Conservation (phyloP, 2,113 vertebrate species). For the Stercorarius parasiticus region DNA sequence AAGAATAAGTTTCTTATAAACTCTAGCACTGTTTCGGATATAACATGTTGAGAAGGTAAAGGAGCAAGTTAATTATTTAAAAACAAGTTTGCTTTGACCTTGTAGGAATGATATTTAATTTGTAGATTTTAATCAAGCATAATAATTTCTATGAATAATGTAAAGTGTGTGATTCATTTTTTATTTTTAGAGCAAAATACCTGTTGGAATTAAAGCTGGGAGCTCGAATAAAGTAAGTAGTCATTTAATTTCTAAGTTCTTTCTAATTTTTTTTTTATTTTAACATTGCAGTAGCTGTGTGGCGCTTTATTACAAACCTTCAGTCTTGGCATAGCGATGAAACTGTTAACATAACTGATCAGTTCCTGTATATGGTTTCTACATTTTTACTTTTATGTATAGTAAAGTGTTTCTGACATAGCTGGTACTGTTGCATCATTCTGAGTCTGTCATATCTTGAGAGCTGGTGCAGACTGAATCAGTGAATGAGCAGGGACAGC, state of each 20-base stretch:
- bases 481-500: background rate
- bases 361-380: background rate
- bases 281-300: background rate
- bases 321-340: background rate
- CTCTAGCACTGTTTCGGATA: background rate
- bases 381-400: background rate
- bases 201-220: constrained; percentile 94
- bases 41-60: background rate
- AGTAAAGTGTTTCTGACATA: background rate
- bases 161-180: background rate
- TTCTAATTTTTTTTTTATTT: background rate
- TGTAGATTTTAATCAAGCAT: background rate
- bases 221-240: constrained; percentile 91
- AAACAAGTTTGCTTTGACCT: background rate
- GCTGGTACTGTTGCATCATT: background rate
- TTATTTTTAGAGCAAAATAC: constrained; percentile 88
- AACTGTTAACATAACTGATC: background rate
- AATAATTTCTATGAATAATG: background rate
- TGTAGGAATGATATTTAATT: background rate
- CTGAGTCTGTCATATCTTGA: background rate
- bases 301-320: background rate
- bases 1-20: background rate
- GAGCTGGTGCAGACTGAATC: background rate
- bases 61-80: background rate
- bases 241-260: background rate